Percentiles rank a stretch among this genome's conserved stretches.
Evolutionary conservation across 2,797 vertebrate genomes (phyloP).

Genomic region (Tapirus indicus): DNA sequence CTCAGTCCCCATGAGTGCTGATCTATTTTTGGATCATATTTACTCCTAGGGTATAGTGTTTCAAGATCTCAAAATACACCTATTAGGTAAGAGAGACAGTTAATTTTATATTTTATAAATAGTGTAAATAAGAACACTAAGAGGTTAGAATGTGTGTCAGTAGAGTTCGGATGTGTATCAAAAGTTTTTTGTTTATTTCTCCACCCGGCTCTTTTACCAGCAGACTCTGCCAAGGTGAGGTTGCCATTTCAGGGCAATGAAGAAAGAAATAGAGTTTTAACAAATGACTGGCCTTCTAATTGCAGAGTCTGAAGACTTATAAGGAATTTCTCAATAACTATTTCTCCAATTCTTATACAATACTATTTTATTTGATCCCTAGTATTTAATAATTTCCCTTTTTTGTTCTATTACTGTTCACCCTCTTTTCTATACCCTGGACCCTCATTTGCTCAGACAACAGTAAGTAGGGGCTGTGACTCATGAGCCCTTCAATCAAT

Average conservation of each 20-base stretch:
- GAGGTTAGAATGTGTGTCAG: not conserved
- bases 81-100: not conserved
- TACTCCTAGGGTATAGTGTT: not conserved
- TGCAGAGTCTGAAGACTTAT: not conserved
- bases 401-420: conserved; percentile 1
- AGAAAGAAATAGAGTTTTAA: conserved; percentile 47
- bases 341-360: conserved; percentile 13
- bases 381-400: conserved; percentile 43
- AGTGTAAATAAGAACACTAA: not conserved
- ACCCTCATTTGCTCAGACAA: not conserved
- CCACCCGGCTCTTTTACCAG: not conserved
- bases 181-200: conserved; percentile 5
- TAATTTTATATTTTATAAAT: conserved; percentile 45
- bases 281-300: not conserved
- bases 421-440: not conserved
- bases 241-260: conserved; percentile 24
- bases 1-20: not conserved
- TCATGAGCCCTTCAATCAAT: not conserved
- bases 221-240: not conserved
- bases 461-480: not conserved
- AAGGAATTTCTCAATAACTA: not conserved
- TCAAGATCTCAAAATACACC: not conserved
- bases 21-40: not conserved
- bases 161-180: not conserved
- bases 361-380: not conserved